A percentile compares a stretch with the other conserved stretches of the same genome.
These are phyloP conservation scores for Neoarius graeffei DNA, from an alignment of 2,113 vertebrate species.

Conservation along the genomic window DNA sequence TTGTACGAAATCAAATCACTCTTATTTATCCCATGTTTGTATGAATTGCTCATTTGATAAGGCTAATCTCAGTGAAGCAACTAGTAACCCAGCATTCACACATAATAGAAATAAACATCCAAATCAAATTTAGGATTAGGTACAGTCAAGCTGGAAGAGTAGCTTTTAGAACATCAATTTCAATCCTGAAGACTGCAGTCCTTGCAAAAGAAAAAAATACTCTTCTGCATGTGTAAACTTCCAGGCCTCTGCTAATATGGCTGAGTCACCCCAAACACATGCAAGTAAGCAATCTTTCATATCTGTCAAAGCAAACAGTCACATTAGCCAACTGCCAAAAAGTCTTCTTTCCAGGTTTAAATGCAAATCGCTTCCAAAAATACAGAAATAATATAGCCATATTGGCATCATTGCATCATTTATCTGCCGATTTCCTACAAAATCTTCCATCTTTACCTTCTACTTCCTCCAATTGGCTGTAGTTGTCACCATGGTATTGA, in stretches of 20 bases:
- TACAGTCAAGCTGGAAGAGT: background rate
- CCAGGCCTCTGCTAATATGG: background rate
- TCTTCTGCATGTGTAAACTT: background rate
- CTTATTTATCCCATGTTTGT: background rate
- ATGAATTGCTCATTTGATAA: background rate
- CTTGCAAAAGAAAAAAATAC: background rate
- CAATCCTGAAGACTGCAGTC: background rate
- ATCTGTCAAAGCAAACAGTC: background rate
- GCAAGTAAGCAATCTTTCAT: background rate
- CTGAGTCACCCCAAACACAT: background rate
- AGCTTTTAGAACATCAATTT: background rate
- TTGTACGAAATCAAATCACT: background rate
- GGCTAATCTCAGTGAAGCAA: background rate
- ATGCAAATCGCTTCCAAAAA: conserved; percentile 9
- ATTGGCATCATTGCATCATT: too few species aligned
- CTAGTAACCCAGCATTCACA: background rate
- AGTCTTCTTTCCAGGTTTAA: background rate
- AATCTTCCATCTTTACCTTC: conserved; percentile 29
- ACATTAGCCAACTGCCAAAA: background rate
- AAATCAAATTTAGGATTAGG: conserved; percentile 7
- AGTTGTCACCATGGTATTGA: conserved; percentile 51
- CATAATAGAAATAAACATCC: background rate
- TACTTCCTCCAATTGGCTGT: conserved; percentile 36
- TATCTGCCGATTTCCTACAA: conserved; percentile 44
- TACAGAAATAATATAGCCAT: conserved; percentile 9